phyloP scores from a whole-genome alignment of 2,888 invertebrate genomes.

The Brachylomia viminalis region DNA sequence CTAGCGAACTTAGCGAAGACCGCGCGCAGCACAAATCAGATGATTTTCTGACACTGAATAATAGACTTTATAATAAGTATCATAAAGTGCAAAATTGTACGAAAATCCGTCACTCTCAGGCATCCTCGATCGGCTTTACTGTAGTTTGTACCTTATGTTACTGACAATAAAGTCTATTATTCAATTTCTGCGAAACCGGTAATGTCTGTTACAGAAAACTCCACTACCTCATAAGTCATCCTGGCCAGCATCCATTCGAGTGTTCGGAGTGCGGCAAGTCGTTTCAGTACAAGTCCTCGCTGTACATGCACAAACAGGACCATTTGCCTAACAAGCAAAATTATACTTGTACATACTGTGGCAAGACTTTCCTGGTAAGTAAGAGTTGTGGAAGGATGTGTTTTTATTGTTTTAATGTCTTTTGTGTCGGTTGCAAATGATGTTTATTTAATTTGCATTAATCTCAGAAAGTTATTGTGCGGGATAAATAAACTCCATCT shows the following conservation, averaged over 20 bases:
- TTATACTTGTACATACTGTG: conserved; percentile 87
- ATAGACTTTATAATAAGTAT: neutral
- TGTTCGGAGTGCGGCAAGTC: conserved; percentile 89
- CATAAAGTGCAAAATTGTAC: neutral
- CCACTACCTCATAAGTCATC: conserved; percentile 89
- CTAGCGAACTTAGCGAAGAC: neutral
- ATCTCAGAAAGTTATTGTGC: neutral
- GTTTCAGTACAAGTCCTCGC: conserved; percentile 90
- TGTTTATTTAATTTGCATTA: neutral
- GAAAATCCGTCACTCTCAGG: neutral
- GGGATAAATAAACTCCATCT: neutral
- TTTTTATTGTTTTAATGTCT: neutral
- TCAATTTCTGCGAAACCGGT: neutral
- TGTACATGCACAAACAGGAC: conserved; percentile 89
- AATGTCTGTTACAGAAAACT: conserved; percentile 81
- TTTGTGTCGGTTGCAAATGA: neutral
- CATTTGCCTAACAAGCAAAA: conserved; percentile 84
- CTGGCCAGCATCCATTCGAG: conserved; percentile 88
- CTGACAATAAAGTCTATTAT: neutral
- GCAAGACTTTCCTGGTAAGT: conserved; percentile 88
- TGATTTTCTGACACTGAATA: neutral
- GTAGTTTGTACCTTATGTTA: neutral
- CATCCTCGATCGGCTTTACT: neutral
- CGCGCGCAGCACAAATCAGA: neutral
- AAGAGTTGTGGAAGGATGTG: neutral